These are phyloP conservation scores for Drosophila infuscata DNA, from an alignment of 2,888 invertebrate genomes.

Conservation along the genomic window DNA sequence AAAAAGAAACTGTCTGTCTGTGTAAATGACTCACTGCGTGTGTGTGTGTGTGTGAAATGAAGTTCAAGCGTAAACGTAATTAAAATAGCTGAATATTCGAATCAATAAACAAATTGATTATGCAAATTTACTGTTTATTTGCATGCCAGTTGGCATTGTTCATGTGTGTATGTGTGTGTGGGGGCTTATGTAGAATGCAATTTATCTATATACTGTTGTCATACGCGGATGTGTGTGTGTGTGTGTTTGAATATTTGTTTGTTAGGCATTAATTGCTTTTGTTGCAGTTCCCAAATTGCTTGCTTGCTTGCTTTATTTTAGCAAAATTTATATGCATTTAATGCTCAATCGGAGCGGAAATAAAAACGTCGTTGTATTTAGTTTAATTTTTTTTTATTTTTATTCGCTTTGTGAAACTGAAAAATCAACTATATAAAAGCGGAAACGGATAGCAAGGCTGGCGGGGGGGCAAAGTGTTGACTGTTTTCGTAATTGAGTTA, in stretches of 20 bases:
- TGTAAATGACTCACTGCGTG: not conserved
- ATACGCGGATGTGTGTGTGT: not conserved
- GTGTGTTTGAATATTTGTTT: conserved; percentile 32
- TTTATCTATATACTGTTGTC: conserved; percentile 26
- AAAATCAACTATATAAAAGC: conserved; percentile 55
- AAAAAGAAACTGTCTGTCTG: conserved; percentile 1
- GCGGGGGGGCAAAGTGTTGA: conserved; percentile 17
- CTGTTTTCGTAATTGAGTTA: conserved; percentile 68
- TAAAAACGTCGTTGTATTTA: conserved; percentile 49
- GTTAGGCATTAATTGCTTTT: conserved; percentile 73
- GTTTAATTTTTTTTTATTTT: not conserved
- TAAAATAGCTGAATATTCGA: conserved; percentile 74
- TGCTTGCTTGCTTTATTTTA: conserved; percentile 46
- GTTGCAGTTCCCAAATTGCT: conserved; percentile 56
- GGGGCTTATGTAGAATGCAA: conserved; percentile 15
- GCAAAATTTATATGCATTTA: conserved; percentile 69
- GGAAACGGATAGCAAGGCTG: conserved; percentile 61
- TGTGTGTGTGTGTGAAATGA: conserved; percentile 22
- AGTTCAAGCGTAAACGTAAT: conserved; percentile 63
- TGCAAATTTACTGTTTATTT: conserved; percentile 77
- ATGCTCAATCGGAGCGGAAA: conserved; percentile 76
- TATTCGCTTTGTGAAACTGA: conserved; percentile 18
- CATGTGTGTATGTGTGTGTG: conserved; percentile 5
- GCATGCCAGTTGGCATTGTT: conserved; percentile 57
- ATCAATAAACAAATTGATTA: conserved; percentile 80